Percentiles rank a stretch among this genome's conserved stretches.
Evolutionary conservation across 2,113 vertebrate species (phyloP).

Genomic region (Lophura nycthemera): DNA sequence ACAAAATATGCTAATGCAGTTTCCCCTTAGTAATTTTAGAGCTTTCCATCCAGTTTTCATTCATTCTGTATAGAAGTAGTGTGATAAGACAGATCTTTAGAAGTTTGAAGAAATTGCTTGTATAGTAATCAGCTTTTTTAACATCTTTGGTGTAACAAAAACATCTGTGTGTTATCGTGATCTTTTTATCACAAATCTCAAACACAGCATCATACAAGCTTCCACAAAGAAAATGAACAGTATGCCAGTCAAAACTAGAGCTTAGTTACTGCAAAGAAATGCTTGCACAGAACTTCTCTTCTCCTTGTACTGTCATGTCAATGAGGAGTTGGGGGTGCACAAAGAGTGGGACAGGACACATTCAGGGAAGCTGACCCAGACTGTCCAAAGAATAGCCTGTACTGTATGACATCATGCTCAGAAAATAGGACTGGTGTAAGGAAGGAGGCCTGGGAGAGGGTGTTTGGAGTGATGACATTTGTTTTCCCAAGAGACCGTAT

Average conservation of each 20-base stretch:
- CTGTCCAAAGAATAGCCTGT: neutral
- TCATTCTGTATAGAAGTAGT: neutral
- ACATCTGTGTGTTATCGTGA: neutral
- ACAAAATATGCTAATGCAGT: neutral
- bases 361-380: neutral
- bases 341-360: neutral
- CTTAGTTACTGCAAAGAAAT: neutral
- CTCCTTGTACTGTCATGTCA: neutral
- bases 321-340: neutral
- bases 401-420: neutral
- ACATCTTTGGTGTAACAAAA: neutral
- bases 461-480: neutral
- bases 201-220: neutral
- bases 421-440: neutral
- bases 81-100: neutral
- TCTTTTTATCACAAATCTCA: neutral
- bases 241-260: neutral
- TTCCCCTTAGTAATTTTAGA: neutral
- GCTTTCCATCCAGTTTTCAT: neutral
- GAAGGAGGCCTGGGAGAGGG: neutral
- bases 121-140: neutral
- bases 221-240: neutral
- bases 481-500: neutral
- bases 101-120: neutral
- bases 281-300: neutral